Conservation (phyloP, 2,888 invertebrate species). For the Rhingia campestris region DNA sequence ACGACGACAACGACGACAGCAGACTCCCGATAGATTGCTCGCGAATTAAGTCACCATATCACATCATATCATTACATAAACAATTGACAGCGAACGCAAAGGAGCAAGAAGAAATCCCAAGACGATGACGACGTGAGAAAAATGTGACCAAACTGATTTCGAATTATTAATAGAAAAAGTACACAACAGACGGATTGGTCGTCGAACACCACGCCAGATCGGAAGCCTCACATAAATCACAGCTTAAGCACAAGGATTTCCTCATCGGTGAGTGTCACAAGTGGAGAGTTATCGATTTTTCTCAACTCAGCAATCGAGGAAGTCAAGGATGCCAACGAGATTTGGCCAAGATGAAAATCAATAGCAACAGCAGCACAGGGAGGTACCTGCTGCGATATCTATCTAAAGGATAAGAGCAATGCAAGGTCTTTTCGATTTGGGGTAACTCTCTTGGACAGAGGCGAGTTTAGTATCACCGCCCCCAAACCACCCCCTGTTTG, state of each 20-base stretch:
- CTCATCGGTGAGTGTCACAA: constrained; percentile 51
- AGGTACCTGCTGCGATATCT: constrained; percentile 16
- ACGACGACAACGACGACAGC: constrained; percentile 24
- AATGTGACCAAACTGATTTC: constrained; percentile 46
- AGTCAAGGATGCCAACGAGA: constrained; percentile 34
- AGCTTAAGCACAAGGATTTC: constrained; percentile 32
- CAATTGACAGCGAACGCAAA: constrained; percentile 60
- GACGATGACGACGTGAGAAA: constrained; percentile 66
- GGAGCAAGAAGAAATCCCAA: constrained; percentile 54
- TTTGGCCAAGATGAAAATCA: constrained; percentile 55
- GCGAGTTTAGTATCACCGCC: constrained; percentile 27
- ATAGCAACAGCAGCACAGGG: constrained; percentile 54
- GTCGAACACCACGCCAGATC: neutral
- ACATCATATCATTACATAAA: constrained; percentile 75
- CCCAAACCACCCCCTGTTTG: neutral
- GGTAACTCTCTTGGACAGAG: constrained; percentile 54
- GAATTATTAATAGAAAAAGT: constrained; percentile 54
- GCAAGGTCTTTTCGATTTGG: constrained; percentile 72
- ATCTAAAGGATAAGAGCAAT: constrained; percentile 37
- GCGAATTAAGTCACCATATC: constrained; percentile 59
- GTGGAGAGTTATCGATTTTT: constrained; percentile 66
- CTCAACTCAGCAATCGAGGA: constrained; percentile 46
- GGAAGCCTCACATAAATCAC: constrained; percentile 37
- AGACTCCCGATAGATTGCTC: constrained; percentile 26
- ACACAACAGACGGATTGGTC: constrained; percentile 18